A percentile compares a stretch with the other conserved stretches of the same genome.
Evolutionary conservation across 2,113 vertebrate genomes (phyloP).

Genomic region (Glaucomys volans): DNA sequence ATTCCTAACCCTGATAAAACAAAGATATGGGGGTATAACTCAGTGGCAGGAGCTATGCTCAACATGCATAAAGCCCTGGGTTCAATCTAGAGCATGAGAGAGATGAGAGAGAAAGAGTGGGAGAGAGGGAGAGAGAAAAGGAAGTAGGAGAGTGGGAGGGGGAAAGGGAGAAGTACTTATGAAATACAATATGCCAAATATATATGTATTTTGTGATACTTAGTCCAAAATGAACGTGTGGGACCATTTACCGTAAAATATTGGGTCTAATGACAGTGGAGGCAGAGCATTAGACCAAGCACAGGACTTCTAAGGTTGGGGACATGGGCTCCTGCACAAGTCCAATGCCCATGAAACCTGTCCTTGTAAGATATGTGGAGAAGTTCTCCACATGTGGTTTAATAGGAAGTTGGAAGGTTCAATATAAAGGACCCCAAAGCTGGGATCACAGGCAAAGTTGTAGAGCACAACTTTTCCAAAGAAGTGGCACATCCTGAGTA

Average conservation of each 20-base stretch:
- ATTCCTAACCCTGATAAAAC: not conserved
- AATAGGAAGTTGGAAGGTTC: too few species aligned
- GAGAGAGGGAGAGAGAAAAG: not conserved
- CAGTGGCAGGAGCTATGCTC: not conserved
- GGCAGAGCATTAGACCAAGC: not conserved
- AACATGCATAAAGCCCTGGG: too few species aligned
- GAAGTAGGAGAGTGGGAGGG: too few species aligned
- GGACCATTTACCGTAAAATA: accelerated
- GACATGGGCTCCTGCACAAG: too few species aligned
- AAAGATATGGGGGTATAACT: not conserved
- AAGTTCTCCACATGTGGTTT: not conserved
- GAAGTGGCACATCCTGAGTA: not conserved
- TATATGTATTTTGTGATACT: not conserved
- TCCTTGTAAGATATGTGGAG: not conserved
- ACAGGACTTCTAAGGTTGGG: not conserved
- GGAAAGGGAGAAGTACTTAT: not conserved
- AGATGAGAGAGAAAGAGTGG: not conserved
- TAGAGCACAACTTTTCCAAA: not conserved
- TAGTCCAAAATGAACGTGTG: not conserved
- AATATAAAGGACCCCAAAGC: too few species aligned
- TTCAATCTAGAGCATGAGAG: not conserved
- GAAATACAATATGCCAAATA: not conserved
- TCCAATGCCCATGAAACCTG: too few species aligned
- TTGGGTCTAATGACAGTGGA: not conserved
- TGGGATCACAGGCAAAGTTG: too few species aligned